phyloP scores from a whole-genome alignment of 2,797 vertebrate genomes.

The Hyperoplus lanceolatus region DNA sequence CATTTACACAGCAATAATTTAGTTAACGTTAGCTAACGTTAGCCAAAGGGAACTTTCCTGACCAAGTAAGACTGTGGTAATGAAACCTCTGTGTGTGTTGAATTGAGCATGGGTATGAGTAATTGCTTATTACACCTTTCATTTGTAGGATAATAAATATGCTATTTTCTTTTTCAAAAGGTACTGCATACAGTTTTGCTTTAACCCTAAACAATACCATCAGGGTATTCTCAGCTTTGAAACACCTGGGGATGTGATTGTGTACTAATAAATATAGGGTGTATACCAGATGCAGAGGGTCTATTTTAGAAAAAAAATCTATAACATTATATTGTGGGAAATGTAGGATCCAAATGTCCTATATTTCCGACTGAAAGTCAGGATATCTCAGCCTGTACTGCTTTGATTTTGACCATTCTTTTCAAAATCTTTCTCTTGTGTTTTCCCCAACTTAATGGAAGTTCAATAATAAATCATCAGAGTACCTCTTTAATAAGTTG shows the following conservation, averaged over 20 bases:
- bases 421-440: not conserved
- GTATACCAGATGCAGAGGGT: not conserved
- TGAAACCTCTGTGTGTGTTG: no score
- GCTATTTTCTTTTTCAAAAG: not conserved
- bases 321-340: not conserved
- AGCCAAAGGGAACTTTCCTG: not conserved
- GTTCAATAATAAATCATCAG: not conserved
- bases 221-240: not conserved
- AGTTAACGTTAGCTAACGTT: not conserved
- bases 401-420: not conserved
- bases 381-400: not conserved
- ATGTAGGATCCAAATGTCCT: not conserved
- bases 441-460: not conserved
- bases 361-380: not conserved
- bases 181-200: not conserved
- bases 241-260: not conserved
- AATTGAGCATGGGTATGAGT: no score
- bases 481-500: not conserved
- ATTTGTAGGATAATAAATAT: not conserved
- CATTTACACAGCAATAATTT: not conserved
- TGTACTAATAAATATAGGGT: not conserved
- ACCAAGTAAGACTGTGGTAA: no score
- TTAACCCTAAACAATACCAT: not conserved
- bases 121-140: no score
- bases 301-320: no score